phyloP scores from a whole-genome alignment of 2,113 vertebrate species.

The Naja naja region DNA sequence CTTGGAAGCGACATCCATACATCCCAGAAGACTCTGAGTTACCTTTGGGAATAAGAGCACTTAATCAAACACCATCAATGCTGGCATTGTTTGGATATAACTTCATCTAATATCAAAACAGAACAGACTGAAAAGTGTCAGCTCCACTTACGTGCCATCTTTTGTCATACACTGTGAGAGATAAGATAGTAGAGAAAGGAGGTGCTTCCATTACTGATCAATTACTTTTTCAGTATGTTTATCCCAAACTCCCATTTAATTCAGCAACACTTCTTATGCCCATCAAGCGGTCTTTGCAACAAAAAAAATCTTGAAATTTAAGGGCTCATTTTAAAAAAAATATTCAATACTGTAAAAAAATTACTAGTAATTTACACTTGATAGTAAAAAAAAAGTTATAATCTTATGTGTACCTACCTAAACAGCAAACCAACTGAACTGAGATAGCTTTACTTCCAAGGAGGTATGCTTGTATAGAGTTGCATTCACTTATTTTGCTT shows the following conservation, averaged over 20 bases:
- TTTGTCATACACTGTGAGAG: neutral
- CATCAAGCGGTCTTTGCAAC: neutral
- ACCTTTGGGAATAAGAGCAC: neutral
- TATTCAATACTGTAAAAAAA: neutral
- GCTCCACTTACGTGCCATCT: neutral
- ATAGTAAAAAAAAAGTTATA: neutral
- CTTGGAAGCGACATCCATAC: neutral
- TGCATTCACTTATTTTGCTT: neutral
- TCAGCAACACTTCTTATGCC: neutral
- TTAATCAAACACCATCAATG: neutral
- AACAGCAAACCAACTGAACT: neutral
- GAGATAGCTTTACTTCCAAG: neutral
- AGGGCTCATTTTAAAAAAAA: neutral
- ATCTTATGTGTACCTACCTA: neutral
- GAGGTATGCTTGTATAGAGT: neutral
- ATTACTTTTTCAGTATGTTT: neutral
- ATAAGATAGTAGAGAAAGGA: neutral
- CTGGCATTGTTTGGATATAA: neutral
- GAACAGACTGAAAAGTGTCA: neutral
- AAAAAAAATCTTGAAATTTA: neutral
- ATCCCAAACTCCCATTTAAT: neutral
- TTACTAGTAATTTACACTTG: neutral
- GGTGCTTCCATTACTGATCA: neutral
- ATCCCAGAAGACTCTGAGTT: neutral
- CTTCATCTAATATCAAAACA: neutral